A percentile compares a stretch with the other conserved stretches of the same genome.
Conservation (phyloP, 1,140 invertebrate genomes). For the Rhopalosiphum padi region DNA sequence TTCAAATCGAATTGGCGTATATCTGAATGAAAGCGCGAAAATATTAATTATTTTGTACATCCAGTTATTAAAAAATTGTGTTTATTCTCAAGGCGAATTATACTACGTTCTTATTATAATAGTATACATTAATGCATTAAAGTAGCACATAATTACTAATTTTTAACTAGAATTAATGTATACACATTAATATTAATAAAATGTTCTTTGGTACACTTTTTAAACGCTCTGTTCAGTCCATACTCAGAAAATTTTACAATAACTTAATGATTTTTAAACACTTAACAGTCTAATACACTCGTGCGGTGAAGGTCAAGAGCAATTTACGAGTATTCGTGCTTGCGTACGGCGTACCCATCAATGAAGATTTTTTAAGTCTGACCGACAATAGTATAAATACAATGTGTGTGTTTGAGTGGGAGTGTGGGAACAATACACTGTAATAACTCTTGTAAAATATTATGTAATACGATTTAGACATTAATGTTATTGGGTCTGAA, state of each 20-base stretch:
- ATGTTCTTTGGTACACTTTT: neutral
- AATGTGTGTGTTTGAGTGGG: neutral
- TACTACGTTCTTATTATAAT: neutral
- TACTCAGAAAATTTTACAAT: neutral
- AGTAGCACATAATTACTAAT: neutral
- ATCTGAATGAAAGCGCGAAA: neutral
- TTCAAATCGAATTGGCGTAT: neutral
- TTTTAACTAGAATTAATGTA: neutral
- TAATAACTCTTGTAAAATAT: constrained; percentile 25
- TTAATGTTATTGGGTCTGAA: neutral
- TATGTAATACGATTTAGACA: neutral
- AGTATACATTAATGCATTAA: neutral
- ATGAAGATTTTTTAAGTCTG: constrained; percentile 29
- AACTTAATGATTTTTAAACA: constrained; percentile 3
- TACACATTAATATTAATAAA: neutral
- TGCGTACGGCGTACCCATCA: neutral
- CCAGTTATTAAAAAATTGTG: neutral
- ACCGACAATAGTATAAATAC: neutral
- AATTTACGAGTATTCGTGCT: constrained; percentile 36
- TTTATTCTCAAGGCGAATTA: neutral
- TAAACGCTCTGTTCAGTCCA: neutral
- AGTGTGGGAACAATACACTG: neutral
- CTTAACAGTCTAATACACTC: constrained; percentile 1
- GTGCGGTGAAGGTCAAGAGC: constrained; percentile 34
- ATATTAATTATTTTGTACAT: neutral